Conservation (phyloP, 1,140 invertebrate genomes). For the Ostrea denselamellosa region DNA sequence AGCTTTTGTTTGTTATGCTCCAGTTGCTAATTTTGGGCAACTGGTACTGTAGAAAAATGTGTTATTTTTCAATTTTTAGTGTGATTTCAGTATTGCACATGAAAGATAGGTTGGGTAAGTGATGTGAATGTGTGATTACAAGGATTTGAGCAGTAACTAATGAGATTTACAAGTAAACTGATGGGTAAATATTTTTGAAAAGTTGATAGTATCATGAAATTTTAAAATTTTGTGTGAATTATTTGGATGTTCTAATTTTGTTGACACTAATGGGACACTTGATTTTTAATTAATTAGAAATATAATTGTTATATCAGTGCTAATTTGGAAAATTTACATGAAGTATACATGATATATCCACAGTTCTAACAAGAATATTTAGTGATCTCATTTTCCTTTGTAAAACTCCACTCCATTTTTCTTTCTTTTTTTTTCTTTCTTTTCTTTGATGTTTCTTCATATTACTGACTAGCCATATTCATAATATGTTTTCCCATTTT, state of each 20-base stretch:
- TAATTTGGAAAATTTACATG: constrained; percentile 25
- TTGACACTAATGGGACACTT: not conserved
- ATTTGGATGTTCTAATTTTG: not conserved
- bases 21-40: not conserved
- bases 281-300: too few species aligned
- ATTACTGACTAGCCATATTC: not conserved
- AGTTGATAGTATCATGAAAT: not conserved
- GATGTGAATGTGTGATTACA: not conserved
- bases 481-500: constrained; percentile 1
- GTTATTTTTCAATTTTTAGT: not conserved
- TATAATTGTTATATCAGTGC: constrained; percentile 1
- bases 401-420: not conserved
- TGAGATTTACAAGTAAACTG: not conserved
- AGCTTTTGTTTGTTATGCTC: not conserved
- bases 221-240: not conserved
- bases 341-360: not conserved
- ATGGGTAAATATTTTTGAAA: not conserved
- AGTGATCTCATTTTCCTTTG: not conserved
- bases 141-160: not conserved
- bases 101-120: not conserved
- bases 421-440: too few species aligned
- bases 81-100: not conserved
- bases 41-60: not conserved
- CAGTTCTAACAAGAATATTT: constrained; percentile 15
- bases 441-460: too few species aligned